Percentiles rank a stretch among this genome's conserved stretches.
Conservation (phyloP, 1,140 invertebrate genomes). For the Lanistes nyassanus region DNA sequence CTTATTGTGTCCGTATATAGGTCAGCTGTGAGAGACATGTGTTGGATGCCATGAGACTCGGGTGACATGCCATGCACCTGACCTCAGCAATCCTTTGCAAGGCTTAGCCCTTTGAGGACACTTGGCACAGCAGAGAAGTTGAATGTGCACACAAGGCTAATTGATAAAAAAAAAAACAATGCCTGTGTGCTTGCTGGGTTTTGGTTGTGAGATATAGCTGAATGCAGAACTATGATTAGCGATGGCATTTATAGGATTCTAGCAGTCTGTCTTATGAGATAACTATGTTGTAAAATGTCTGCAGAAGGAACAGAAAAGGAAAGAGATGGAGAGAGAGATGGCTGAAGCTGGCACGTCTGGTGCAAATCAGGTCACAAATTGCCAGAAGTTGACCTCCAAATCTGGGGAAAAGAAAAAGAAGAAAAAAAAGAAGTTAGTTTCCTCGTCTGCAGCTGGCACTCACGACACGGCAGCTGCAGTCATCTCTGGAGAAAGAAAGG, state of each 20-base stretch:
- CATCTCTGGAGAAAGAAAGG: not conserved
- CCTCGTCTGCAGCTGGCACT: not conserved
- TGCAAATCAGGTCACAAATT: no score
- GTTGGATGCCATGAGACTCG: no score
- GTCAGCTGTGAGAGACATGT: no score
- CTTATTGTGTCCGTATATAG: no score
- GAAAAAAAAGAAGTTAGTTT: not conserved
- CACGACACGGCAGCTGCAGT: not conserved
- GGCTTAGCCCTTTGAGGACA: no score
- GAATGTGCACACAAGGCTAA: no score
- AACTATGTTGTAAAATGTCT: not conserved
- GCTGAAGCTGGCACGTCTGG: not conserved
- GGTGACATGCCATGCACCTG: no score
- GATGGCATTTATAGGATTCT: not conserved
- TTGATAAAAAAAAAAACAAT: no score
- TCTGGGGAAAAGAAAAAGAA: conserved; percentile 4
- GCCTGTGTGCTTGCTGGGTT: no score
- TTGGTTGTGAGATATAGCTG: no score
- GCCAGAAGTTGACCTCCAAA: not conserved
- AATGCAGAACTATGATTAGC: not conserved
- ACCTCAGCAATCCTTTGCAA: no score
- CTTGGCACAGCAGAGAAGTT: no score
- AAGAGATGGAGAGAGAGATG: not conserved
- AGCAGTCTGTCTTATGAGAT: not conserved
- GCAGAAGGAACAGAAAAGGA: not conserved